phyloP scores from a whole-genome alignment of 2,888 invertebrate species.

The Beris chalybata region DNA sequence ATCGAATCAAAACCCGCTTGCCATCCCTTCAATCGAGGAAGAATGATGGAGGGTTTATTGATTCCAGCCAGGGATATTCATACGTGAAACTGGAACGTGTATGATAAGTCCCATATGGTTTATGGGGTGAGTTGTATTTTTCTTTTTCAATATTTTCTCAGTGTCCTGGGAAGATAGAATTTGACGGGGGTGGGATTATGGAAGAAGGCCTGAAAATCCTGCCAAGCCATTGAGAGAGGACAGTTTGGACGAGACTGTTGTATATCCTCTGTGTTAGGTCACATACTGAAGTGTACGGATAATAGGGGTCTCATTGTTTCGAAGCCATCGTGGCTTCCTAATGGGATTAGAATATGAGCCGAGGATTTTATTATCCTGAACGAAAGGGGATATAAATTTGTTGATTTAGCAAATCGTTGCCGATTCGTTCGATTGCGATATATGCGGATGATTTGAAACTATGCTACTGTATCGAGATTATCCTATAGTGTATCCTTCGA shows the following conservation, averaged over 20 bases:
- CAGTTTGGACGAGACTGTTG: conserved; percentile 10
- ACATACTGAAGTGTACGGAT: conserved; percentile 18
- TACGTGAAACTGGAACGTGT: not conserved
- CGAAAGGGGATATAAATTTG: conserved; percentile 17
- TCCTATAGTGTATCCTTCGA: too few relatives aligned
- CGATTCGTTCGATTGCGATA: conserved; percentile 15
- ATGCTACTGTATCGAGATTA: too few relatives aligned
- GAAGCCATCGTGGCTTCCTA: conserved; percentile 20
- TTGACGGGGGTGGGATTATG: too few relatives aligned
- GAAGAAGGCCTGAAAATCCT: too few relatives aligned
- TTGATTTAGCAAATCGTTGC: conserved; percentile 32
- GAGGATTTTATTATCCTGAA: conserved; percentile 29
- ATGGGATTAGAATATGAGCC: conserved; percentile 33
- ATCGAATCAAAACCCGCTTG: not conserved
- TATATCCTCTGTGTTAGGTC: conserved; percentile 24
- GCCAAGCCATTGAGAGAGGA: too few relatives aligned
- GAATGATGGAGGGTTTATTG: conserved; percentile 25
- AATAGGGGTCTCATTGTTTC: conserved; percentile 27
- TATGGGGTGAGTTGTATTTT: not conserved
- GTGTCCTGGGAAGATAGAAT: too few relatives aligned
- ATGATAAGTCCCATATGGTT: conserved; percentile 24
- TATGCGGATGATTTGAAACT: too few relatives aligned
- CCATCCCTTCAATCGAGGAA: conserved; percentile 5
- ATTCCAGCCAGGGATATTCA: conserved; percentile 8
- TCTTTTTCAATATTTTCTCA: conserved; percentile 4